Conservation (phyloP, 2,113 vertebrate genomes). For the Ia io region DNA sequence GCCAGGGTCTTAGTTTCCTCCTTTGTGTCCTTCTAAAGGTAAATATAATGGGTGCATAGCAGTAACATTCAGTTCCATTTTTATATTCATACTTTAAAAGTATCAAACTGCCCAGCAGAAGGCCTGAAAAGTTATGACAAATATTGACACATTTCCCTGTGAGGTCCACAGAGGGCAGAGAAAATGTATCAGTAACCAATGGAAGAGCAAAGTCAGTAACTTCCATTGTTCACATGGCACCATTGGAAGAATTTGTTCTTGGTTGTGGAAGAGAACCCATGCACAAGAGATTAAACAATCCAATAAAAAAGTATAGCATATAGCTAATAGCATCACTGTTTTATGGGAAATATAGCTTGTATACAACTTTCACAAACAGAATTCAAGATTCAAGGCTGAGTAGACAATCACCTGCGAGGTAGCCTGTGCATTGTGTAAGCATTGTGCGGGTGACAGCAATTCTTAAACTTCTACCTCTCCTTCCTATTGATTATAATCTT, state of each 20-base stretch:
- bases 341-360: conserved; percentile 49
- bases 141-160: conserved; percentile 53
- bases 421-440: background rate
- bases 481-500: background rate
- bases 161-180: conserved; percentile 61
- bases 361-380: conserved; percentile 37
- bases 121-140: conserved; percentile 73
- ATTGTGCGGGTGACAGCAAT: background rate
- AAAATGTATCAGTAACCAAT: conserved; percentile 51
- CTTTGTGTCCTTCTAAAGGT: background rate
- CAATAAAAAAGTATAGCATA: background rate
- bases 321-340: conserved; percentile 41
- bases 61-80: background rate
- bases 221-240: conserved; percentile 67
- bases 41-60: conserved; percentile 47
- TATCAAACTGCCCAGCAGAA: conserved; percentile 58
- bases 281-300: background rate
- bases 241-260: conserved; percentile 74
- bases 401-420: background rate
- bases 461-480: background rate
- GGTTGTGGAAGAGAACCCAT: conserved; percentile 53
- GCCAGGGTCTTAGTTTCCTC: background rate
- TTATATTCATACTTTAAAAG: conserved; percentile 2
- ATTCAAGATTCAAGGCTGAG: conserved; percentile 18
- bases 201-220: conserved; percentile 73